These are phyloP conservation scores for Epirrhoe alternata DNA, from an alignment of 2,888 invertebrate genomes.

Conservation along the genomic window DNA sequence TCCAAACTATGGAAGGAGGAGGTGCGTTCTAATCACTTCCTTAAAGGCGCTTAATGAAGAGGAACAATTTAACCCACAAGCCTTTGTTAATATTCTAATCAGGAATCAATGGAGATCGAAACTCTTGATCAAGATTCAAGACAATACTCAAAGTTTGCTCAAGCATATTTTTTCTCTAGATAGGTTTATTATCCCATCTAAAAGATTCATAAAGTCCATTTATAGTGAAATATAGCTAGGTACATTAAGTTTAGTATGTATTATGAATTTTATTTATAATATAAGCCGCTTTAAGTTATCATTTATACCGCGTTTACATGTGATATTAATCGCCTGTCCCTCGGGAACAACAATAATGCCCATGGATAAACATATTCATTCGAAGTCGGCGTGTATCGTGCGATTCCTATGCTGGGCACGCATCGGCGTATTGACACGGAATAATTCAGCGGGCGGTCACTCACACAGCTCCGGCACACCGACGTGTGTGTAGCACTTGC, in stretches of 20 bases:
- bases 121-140: background rate
- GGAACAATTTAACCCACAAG: constrained; percentile 39
- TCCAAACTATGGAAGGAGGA: constrained; percentile 27
- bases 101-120: background rate
- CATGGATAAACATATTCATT: constrained; percentile 77
- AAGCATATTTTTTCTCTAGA: background rate
- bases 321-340: constrained; percentile 70
- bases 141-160: background rate
- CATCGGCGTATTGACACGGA: constrained; percentile 76
- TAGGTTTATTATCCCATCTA: background rate
- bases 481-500: constrained; percentile 67
- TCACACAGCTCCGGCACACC: constrained; percentile 62
- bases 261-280: constrained; percentile 36
- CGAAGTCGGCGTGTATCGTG: constrained; percentile 63
- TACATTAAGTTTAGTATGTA: background rate
- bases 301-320: constrained; percentile 60
- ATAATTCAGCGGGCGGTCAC: constrained; percentile 71
- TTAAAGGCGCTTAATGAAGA: constrained; percentile 49
- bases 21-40: constrained; percentile 33
- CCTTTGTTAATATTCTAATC: constrained; percentile 11
- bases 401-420: constrained; percentile 75
- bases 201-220: background rate
- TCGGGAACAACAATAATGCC: constrained; percentile 69
- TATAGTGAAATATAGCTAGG: constrained; percentile 3
- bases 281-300: constrained; percentile 59